Conservation (phyloP, 2,113 vertebrate species). For the Acrocephalus kingi region DNA sequence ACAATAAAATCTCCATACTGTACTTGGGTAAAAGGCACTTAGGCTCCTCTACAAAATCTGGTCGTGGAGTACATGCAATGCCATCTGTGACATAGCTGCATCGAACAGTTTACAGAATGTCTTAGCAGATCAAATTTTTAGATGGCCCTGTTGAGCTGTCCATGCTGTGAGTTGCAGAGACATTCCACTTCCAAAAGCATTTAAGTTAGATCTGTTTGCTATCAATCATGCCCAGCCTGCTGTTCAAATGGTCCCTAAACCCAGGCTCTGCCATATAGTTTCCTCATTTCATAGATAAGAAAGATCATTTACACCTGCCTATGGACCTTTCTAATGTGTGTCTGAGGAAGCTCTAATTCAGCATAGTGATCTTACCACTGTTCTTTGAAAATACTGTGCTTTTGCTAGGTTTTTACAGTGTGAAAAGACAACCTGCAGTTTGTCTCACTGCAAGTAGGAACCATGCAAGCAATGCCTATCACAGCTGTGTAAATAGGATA, state of each 20-base stretch:
- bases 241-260: not conserved
- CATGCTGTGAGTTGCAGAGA: not conserved
- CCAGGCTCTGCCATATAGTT: not conserved
- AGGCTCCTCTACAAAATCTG: not conserved
- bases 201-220: not conserved
- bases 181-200: not conserved
- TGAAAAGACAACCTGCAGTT: not conserved
- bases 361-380: not conserved
- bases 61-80: not conserved
- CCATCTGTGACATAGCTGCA: not conserved
- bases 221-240: not conserved
- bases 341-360: not conserved
- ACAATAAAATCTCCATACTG: not conserved
- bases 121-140: slow-evolving; percentile 24
- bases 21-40: not conserved
- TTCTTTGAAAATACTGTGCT: not conserved
- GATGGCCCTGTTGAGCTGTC: slow-evolving; percentile 8
- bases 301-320: not conserved
- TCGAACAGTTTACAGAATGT: slow-evolving; percentile 12
- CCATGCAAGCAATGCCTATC: not conserved
- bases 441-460: not conserved
- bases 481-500: not conserved
- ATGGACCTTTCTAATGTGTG: not conserved
- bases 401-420: not conserved
- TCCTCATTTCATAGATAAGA: not conserved